These are phyloP conservation scores for Diacarnus erythraeanus DNA, from an alignment of 37 sponge, comb jelly and placozoan species.

Conservation along the genomic window DNA sequence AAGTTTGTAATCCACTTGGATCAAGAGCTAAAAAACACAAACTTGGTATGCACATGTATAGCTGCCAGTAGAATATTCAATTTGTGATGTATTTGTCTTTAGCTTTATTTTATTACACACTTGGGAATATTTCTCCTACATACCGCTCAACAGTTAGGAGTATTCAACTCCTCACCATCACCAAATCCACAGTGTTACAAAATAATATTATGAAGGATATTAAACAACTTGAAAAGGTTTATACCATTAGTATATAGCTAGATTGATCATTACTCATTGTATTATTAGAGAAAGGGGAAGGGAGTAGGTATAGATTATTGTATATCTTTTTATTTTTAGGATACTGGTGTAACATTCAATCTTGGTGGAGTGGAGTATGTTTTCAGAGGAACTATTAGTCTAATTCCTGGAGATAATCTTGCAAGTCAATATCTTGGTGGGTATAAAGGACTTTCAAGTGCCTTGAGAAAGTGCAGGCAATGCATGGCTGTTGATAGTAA, in stretches of 20 bases:
- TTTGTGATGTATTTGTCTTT: constrained; percentile 1
- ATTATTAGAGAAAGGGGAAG: not conserved
- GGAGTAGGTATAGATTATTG: not conserved
- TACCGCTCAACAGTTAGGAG: constrained; percentile 27
- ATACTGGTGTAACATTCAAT: constrained; percentile 24
- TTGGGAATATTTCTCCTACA: constrained; percentile 33
- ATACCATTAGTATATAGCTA: not conserved
- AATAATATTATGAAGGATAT: constrained; percentile 17
- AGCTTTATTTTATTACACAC: constrained; percentile 42
- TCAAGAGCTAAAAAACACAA: constrained; percentile 44
- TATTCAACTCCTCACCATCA: constrained; percentile 25
- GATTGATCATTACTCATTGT: not conserved
- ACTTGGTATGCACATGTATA: constrained; percentile 43
- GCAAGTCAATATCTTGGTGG: constrained; percentile 46
- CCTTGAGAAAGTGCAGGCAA: constrained; percentile 49
- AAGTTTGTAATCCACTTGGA: constrained; percentile 66
- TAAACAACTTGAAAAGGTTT: constrained; percentile 17
- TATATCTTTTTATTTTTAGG: not conserved
- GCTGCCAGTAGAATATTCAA: not conserved
- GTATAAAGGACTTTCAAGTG: constrained; percentile 39
- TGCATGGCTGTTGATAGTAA: constrained; percentile 41
- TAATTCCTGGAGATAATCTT: constrained; percentile 53
- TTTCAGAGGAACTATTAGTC: constrained; percentile 42
- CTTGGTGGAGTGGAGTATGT: not conserved
- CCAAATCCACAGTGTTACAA: constrained; percentile 12